A percentile compares a stretch with the other conserved stretches of the same genome.
Conservation (phyloP, 2,797 vertebrate species). For the Thripadectes ignobilis region DNA sequence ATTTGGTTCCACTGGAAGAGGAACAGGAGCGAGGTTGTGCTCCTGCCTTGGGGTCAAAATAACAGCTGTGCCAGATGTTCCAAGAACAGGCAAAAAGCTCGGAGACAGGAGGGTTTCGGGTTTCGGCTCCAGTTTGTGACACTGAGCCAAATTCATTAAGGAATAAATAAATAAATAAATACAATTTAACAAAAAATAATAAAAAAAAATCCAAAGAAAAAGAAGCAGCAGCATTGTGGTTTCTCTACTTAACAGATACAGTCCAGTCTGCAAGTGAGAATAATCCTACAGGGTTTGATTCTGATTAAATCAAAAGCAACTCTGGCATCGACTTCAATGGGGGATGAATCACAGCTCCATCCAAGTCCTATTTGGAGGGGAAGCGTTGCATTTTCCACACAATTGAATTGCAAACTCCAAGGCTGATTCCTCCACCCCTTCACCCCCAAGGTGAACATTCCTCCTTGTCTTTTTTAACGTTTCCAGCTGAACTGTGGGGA, state of each 20-base stretch:
- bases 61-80: slow-evolving; percentile 66
- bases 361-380: neutral
- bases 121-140: slow-evolving; percentile 27
- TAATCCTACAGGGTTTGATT: slow-evolving; percentile 39
- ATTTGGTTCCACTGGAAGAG: neutral
- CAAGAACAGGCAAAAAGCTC: neutral
- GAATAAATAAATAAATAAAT: neutral
- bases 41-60: slow-evolving; percentile 23
- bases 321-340: slow-evolving; percentile 33
- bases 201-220: too few relatives aligned
- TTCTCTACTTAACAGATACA: neutral
- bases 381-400: neutral
- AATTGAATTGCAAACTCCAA: neutral
- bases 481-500: neutral
- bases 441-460: slow-evolving; percentile 3
- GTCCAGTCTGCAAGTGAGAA: slow-evolving; percentile 40
- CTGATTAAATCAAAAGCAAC: slow-evolving; percentile 44
- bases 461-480: neutral
- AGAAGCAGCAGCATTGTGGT: neutral
- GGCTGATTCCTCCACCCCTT: neutral
- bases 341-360: neutral
- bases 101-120: slow-evolving; percentile 1
- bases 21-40: neutral
- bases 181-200: neutral
- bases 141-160: slow-evolving; percentile 21